A percentile compares a stretch with the other conserved stretches of the same genome.
These are phyloP conservation scores for Diarsia brunnea DNA, from an alignment of 2,888 invertebrate genomes.

Conservation along the genomic window DNA sequence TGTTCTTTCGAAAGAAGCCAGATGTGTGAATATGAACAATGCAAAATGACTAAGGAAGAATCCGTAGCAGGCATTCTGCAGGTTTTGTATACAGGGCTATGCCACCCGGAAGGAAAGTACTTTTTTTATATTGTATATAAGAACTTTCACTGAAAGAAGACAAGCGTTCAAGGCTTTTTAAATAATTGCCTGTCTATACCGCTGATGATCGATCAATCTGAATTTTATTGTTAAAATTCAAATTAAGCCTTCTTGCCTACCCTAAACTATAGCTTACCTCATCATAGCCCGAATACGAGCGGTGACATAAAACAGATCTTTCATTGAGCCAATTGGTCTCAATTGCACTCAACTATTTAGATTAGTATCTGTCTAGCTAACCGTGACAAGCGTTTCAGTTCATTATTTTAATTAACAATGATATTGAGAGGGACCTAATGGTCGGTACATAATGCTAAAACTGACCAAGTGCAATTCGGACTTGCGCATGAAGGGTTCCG, in stretches of 20 bases:
- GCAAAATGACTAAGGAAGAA: neutral
- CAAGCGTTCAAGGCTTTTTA: no score
- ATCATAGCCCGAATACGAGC: constrained; percentile 1
- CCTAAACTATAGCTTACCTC: constrained; percentile 28
- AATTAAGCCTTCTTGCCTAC: neutral
- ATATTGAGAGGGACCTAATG: neutral
- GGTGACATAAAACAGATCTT: constrained; percentile 41
- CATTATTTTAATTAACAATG: constrained; percentile 42
- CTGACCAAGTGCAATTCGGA: no score
- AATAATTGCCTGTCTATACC: no score
- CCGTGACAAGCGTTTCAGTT: constrained; percentile 39
- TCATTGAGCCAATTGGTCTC: constrained; percentile 51
- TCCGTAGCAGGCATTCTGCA: neutral
- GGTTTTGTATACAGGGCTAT: neutral
- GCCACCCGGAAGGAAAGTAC: no score
- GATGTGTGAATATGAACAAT: neutral
- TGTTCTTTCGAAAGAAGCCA: neutral
- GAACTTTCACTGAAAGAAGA: no score
- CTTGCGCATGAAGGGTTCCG: no score
- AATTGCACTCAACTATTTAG: constrained; percentile 40
- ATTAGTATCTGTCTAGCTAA: constrained; percentile 35
- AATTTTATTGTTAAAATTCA: no score
- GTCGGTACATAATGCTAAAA: constrained; percentile 3
- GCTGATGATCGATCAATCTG: no score
- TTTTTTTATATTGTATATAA: no score